These are phyloP conservation scores for Xylocampa areola DNA, from an alignment of 2,888 invertebrate genomes.

Conservation along the genomic window DNA sequence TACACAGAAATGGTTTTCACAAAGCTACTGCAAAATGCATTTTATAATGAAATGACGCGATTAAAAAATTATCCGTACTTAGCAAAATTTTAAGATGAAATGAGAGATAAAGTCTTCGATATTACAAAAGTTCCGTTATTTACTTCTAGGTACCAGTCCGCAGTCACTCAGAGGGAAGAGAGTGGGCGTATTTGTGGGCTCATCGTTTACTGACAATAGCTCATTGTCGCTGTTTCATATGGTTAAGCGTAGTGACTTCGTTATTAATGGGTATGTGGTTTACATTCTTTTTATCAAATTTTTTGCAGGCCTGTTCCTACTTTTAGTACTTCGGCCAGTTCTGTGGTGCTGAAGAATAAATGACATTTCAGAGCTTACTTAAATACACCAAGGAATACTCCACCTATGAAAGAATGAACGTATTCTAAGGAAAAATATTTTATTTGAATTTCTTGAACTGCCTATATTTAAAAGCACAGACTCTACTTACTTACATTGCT, in stretches of 20 bases:
- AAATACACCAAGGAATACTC: too few relatives aligned
- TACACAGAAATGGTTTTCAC: too few relatives aligned
- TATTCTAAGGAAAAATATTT: too few relatives aligned
- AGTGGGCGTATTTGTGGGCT: slow-evolving; percentile 65
- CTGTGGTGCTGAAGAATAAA: too few relatives aligned
- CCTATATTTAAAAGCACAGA: too few relatives aligned
- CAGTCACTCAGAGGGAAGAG: slow-evolving; percentile 57
- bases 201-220: slow-evolving; percentile 53
- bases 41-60: background rate
- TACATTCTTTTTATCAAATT: background rate
- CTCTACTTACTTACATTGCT: too few relatives aligned
- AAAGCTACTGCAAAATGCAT: too few relatives aligned
- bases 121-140: background rate
- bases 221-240: slow-evolving; percentile 35
- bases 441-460: too few relatives aligned
- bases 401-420: too few relatives aligned
- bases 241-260: slow-evolving; percentile 33
- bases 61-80: background rate
- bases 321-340: too few relatives aligned
- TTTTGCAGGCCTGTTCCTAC: too few relatives aligned
- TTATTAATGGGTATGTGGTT: slow-evolving; percentile 59
- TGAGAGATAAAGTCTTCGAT: background rate
- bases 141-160: slow-evolving; percentile 59
- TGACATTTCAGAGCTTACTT: too few relatives aligned
- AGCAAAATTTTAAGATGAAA: background rate